A percentile compares a stretch with the other conserved stretches of the same genome.
Evolutionary conservation across 2,113 vertebrate species (phyloP).

Genomic region (Saimiri boliviensis): DNA sequence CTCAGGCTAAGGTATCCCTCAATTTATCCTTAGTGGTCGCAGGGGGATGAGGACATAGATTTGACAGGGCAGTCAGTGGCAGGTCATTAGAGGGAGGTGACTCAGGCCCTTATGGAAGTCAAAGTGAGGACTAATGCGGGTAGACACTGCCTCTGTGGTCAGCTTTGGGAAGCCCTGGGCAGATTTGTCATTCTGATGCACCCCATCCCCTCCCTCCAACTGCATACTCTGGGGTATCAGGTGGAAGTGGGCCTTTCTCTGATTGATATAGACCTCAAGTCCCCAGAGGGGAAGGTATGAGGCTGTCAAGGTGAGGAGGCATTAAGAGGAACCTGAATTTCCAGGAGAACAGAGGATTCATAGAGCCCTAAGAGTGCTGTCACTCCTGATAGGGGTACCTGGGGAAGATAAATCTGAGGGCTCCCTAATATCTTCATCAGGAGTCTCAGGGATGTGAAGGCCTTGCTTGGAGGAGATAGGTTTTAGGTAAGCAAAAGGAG

Average conservation of each 20-base stretch:
- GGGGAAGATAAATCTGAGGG: background rate
- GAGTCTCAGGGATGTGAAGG: background rate
- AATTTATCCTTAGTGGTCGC: background rate
- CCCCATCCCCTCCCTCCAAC: accelerated
- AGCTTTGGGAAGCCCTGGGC: background rate
- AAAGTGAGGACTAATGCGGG: background rate
- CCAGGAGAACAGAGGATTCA: background rate
- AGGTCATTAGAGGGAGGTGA: background rate
- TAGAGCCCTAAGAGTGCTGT: background rate
- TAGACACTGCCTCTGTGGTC: background rate
- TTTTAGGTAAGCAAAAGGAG: background rate
- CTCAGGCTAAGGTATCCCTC: background rate
- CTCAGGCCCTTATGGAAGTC: background rate
- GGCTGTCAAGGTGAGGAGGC: background rate
- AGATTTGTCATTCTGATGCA: background rate
- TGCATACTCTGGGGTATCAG: background rate
- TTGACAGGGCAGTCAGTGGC: background rate
- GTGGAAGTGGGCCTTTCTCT: background rate
- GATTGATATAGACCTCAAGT: background rate
- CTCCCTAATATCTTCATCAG: background rate
- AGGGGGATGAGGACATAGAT: background rate
- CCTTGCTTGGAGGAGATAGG: background rate
- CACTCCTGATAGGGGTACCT: background rate
- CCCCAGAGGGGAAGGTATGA: background rate
- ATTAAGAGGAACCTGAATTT: background rate